Evolutionary conservation across 92 coral and sea anemone genomes (phyloP), one percentile per base, ranked within the genome.

Genomic region (Umimayanthus chanpuru): DNA sequence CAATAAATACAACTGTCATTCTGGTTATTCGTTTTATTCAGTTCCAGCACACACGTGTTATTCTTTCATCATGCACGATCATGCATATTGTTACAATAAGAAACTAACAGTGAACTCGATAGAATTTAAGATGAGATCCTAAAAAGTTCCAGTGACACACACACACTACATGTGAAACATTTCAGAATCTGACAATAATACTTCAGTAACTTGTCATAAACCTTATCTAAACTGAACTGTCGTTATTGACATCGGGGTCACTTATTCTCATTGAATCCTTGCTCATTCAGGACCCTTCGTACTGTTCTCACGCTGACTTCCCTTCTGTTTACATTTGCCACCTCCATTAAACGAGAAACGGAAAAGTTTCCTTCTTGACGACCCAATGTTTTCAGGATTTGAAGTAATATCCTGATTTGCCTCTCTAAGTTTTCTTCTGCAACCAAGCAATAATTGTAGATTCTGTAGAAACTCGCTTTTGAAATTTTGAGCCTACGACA

Each of bases 1-100:
- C 83, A 79, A 79, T 53, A 79, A 79, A 79, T 79, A 79, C 47
- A 79, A 79, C 83, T 79, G 83, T 64, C 81, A 39, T 77, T 77
- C 58, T 44, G 81, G 39, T 6, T 47, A 16, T 77, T 43, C 58
- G 81, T 77, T 77, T 77, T 47, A 77, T 77, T 77, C 58, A 43
- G 61, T 77, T 77, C 81, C 39, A 39, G 81, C 61, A 38, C n/a
- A 39, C 81, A 44, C 39, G 39, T 77, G 81, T 77, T 39, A 36
- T 44, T 10, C 81, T 77, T 77, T 77, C 81, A 44, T 43, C 64
- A 2, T 32, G 36, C 36, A 40, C 29, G 4, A 40, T 76, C 29
- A 76, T 40, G 43, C 25, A 76, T 40, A 76, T 39, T 9, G 58
- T 76, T 76, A 40, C 80, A 76, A 30, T 76, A 76, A 76, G 41